These are phyloP conservation scores for Brienomyrus brachyistius DNA, from an alignment of 2,113 vertebrate species.

Conservation along the genomic window DNA sequence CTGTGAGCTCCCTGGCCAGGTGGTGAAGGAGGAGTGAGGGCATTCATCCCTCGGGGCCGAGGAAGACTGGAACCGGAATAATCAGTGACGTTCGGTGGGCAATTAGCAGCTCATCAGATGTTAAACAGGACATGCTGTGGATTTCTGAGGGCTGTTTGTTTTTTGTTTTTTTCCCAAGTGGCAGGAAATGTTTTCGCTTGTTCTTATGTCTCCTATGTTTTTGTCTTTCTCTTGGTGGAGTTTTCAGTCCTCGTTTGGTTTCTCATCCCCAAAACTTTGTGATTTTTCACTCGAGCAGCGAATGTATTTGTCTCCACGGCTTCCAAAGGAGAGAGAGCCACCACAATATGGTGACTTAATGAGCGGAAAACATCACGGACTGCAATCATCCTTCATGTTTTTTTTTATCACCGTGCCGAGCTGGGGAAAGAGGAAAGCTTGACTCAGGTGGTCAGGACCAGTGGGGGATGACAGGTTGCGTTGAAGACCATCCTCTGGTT, in stretches of 20 bases:
- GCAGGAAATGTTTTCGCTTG: not conserved
- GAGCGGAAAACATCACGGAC: not conserved
- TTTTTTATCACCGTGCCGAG: not conserved
- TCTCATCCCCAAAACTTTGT: not conserved
- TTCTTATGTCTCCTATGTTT: not conserved
- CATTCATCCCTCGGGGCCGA: not conserved
- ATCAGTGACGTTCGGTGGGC: not conserved
- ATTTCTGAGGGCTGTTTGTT: not conserved
- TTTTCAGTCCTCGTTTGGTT: not conserved
- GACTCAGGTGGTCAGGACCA: not conserved
- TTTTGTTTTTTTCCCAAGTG: not conserved
- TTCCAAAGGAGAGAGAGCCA: not conserved
- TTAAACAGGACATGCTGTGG: not conserved
- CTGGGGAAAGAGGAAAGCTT: not conserved
- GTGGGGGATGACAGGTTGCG: not conserved
- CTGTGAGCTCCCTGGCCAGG: not conserved
- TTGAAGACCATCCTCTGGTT: not conserved
- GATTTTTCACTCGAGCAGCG: not conserved
- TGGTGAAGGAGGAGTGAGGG: not conserved
- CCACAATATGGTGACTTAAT: not conserved
- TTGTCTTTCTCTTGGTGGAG: not conserved
- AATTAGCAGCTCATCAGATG: constrained; percentile 1
- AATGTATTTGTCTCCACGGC: not conserved
- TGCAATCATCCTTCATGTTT: not conserved
- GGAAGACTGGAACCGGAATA: not conserved